Evolutionary conservation across 2,113 vertebrate genomes (phyloP).

Genomic region (Cyrtonyx montezumae): DNA sequence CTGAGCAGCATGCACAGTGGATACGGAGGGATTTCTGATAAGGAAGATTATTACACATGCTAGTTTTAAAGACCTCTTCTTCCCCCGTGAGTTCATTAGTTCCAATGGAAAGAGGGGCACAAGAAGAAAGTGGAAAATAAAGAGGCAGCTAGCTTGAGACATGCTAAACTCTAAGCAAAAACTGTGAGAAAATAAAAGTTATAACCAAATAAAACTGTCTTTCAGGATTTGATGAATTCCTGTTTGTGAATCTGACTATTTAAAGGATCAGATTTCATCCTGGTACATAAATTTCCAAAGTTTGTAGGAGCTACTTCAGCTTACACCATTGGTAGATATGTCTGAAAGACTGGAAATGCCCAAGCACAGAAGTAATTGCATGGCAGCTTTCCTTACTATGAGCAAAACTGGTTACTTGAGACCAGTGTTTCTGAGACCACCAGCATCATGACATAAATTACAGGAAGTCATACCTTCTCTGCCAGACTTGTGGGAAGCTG

Average conservation of each 20-base stretch:
- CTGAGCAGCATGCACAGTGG: fast-evolving
- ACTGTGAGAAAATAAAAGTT: background rate
- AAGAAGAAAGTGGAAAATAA: background rate
- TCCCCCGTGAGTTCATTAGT: background rate
- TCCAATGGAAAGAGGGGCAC: background rate
- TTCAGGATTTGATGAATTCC: background rate
- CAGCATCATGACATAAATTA: background rate
- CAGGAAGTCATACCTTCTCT: background rate
- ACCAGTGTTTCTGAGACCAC: background rate
- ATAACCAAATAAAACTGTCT: background rate
- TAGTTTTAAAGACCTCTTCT: background rate
- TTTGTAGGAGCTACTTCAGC: background rate
- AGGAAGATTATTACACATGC: background rate
- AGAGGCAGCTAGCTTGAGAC: background rate
- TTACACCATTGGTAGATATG: background rate
- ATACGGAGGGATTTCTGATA: fast-evolving
- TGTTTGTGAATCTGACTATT: background rate
- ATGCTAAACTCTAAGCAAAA: background rate
- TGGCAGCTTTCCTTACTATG: background rate
- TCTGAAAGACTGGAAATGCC: background rate
- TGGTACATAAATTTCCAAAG: background rate
- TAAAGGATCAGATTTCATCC: background rate
- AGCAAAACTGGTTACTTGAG: background rate
- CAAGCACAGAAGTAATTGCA: background rate
- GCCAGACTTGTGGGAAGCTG: background rate